phyloP scores from a whole-genome alignment of 2,797 vertebrate genomes.

The Vireo griseus region DNA sequence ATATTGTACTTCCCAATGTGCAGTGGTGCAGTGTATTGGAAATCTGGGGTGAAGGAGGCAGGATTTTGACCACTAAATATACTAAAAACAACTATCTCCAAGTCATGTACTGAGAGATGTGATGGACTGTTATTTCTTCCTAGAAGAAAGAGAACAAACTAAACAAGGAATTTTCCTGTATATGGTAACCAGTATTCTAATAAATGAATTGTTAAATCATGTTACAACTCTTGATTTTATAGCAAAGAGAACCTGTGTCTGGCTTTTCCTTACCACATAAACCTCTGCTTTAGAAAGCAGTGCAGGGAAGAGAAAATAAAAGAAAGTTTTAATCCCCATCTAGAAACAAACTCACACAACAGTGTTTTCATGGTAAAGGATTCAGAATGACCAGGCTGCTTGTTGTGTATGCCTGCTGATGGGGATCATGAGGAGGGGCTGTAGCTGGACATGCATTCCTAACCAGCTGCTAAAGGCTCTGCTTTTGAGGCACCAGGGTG shows the following conservation, averaged over 20 bases:
- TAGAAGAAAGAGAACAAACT: background rate
- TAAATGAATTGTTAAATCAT: background rate
- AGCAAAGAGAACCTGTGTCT: background rate
- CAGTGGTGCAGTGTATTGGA: background rate
- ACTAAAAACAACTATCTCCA: no score
- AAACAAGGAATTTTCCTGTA: background rate
- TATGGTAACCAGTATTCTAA: background rate
- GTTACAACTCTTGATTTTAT: background rate
- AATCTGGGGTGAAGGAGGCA: background rate
- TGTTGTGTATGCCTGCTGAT: background rate
- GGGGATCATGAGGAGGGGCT: background rate
- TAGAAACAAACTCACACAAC: background rate
- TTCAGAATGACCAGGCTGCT: background rate
- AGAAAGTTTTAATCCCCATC: background rate
- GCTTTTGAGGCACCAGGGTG: constrained; percentile 16
- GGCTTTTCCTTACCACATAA: background rate
- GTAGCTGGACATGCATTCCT: constrained; percentile 11
- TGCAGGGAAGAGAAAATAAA: background rate
- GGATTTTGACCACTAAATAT: background rate
- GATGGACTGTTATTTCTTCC: background rate
- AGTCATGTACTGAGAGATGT: background rate
- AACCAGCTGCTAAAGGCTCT: background rate
- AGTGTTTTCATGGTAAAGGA: background rate
- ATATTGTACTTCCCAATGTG: background rate
- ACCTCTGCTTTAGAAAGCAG: background rate